Evolutionary conservation across 2,888 invertebrate genomes (phyloP), one percentile per base, ranked within the genome.

Genomic region (Dinocampus coccinellae): DNA sequence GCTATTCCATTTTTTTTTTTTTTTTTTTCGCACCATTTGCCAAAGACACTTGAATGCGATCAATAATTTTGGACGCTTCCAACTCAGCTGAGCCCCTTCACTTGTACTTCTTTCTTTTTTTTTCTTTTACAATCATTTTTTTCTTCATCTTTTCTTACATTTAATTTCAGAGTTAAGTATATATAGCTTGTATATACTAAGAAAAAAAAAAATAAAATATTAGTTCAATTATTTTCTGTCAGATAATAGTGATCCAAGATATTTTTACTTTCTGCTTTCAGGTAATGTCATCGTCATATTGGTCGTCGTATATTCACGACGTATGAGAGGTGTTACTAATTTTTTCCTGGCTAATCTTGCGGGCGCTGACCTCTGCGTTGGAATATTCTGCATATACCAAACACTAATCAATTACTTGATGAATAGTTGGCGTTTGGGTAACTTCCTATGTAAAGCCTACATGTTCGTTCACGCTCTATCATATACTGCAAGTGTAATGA

Each of bases 341-440:
- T 96, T 97, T 88, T 97, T 97, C 88, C 88, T 97, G 84, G 96
- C 95, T 22, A 97, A 97, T 88, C 89, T 97, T 78, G 97, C 97
- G 0, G 92, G 95, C 67, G 97, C 97, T 3, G 97, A 97, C 88
- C 91, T 97, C 78, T 95, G 96, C 83, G 97, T 97, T n/a, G 96
- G 95, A 9, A 91, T 96, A 67, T 97, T 97, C 88, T 97, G 97
- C 88, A 95, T 97, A 70, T 94, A 95, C 86, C 97, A 97, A 86
- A 97, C 95, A 84, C 89, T 97, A 79, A 93, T 93, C 58, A 94
- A 94, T 79, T 95, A 95, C 87, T 90, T 95, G 69, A 92, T 93
- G 79, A 80, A 82, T 90, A 94, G 94, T 81, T 95, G 95, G 95
- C 92, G 93, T 69, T 91, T 95, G 76, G 95, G 96, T 2, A 92